These are phyloP conservation scores for Hycleus phaleratus DNA, from an alignment of 1,140 invertebrate genomes.

Conservation along the genomic window DNA sequence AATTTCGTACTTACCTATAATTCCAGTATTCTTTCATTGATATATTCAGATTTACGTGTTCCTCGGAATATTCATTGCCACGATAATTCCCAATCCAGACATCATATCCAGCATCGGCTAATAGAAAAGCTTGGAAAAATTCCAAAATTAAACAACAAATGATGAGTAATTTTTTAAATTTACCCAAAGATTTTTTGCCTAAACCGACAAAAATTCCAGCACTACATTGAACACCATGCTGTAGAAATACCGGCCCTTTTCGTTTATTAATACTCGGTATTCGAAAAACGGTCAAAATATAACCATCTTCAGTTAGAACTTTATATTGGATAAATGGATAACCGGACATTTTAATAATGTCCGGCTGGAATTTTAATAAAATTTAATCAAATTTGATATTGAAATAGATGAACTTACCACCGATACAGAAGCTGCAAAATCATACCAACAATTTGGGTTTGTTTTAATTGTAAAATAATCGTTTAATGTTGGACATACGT, in stretches of 20 bases:
- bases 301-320: conserved; percentile 47
- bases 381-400: neutral
- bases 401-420: conserved; percentile 30
- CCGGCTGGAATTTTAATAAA: conserved; percentile 32
- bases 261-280: conserved; percentile 39
- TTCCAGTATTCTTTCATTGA: conserved; percentile 44
- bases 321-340: conserved; percentile 48
- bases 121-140: conserved; percentile 32
- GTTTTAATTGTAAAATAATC: conserved; percentile 35
- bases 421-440: conserved; percentile 31
- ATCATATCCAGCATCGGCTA: conserved; percentile 54
- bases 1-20: conserved; percentile 39
- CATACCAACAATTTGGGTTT: conserved; percentile 37
- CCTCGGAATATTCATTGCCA: conserved; percentile 55
- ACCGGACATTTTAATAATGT: conserved; percentile 46
- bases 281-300: conserved; percentile 47
- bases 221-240: conserved; percentile 56
- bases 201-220: conserved; percentile 52
- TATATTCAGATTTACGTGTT: conserved; percentile 39
- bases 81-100: conserved; percentile 64
- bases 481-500: conserved; percentile 35
- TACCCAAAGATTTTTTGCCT: conserved; percentile 39
- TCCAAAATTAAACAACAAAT: neutral
- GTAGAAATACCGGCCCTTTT: conserved; percentile 49
- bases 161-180: neutral